Conservation (phyloP, 2,797 vertebrate species). For the Oreochromis grahami region DNA sequence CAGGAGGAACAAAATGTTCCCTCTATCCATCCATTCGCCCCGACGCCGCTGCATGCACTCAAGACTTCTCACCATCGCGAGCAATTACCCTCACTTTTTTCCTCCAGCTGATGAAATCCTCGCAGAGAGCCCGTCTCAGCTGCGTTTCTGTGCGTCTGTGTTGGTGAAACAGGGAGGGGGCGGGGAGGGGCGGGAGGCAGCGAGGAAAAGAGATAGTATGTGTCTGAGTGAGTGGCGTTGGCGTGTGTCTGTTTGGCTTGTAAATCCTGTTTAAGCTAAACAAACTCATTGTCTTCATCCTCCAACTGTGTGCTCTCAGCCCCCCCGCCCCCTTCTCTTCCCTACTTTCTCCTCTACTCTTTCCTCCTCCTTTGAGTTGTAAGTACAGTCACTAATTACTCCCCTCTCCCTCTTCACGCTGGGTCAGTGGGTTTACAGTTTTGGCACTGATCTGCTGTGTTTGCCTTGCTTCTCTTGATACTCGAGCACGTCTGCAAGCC, state of each 20-base stretch:
- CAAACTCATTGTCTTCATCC: conserved; percentile 78
- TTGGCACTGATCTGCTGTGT: conserved; percentile 51
- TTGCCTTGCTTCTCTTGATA: conserved; percentile 59
- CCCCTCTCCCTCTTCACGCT: conserved; percentile 67
- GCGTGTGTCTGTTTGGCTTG: conserved; percentile 77
- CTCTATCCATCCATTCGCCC: conserved; percentile 50
- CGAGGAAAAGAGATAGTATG: conserved; percentile 56
- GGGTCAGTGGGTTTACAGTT: conserved; percentile 71
- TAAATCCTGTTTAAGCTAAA: conserved; percentile 81
- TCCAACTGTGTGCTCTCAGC: conserved; percentile 58
- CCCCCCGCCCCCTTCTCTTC: background rate
- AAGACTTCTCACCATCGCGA: conserved; percentile 73
- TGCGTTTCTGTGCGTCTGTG: conserved; percentile 3
- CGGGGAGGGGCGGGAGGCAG: background rate
- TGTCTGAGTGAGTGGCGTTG: conserved; percentile 66
- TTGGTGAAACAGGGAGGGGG: background rate
- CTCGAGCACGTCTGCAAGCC: conserved; percentile 38
- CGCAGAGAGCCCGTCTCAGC: conserved; percentile 38
- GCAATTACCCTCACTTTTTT: conserved; percentile 70
- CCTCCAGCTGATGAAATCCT: conserved; percentile 62
- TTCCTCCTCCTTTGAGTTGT: conserved; percentile 52
- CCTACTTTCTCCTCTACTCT: conserved; percentile 11
- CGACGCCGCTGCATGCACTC: conserved; percentile 56
- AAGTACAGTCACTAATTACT: conserved; percentile 75
- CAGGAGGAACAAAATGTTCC: conserved; percentile 77